A percentile compares a stretch with the other conserved stretches of the same genome.
Conservation (phyloP, 2,113 vertebrate species). For the Salminus brasiliensis region DNA sequence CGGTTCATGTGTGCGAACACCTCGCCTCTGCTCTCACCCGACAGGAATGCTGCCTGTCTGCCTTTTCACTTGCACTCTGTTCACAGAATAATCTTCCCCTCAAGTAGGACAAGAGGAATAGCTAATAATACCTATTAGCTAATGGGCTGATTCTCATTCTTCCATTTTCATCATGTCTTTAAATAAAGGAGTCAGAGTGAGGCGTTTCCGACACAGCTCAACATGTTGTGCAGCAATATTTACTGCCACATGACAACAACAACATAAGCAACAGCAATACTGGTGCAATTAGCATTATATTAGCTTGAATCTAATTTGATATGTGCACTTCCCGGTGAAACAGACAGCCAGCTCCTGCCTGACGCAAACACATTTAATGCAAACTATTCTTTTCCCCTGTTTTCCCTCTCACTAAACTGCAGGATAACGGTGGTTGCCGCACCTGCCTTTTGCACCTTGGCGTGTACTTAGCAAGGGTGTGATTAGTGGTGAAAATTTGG, state of each 20-base stretch:
- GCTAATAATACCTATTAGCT: constrained; percentile 48
- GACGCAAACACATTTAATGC: not conserved
- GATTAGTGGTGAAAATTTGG: constrained; percentile 67
- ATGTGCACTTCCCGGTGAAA: not conserved
- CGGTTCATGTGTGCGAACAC: constrained; percentile 34
- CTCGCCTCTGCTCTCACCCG: constrained; percentile 41
- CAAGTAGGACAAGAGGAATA: constrained; percentile 32
- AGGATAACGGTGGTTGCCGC: constrained; percentile 44
- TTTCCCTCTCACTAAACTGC: not conserved
- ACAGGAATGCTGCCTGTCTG: constrained; percentile 56
- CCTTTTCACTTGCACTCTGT: constrained; percentile 13
- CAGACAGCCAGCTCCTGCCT: too few species aligned
- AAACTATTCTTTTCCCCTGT: not conserved
- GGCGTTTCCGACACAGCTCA: not conserved
- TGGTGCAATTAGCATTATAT: too few species aligned
- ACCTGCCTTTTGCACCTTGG: constrained; percentile 60
- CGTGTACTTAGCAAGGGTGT: constrained; percentile 68
- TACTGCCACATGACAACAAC: not conserved
- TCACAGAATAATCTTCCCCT: constrained; percentile 42
- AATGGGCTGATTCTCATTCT: constrained; percentile 47
- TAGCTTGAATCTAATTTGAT: too few species aligned
- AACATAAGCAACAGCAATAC: too few species aligned
- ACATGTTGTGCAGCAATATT: not conserved
- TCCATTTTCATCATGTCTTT: constrained; percentile 39
- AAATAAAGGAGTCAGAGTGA: constrained; percentile 14